Percentiles rank a stretch among this genome's conserved stretches.
Conservation (phyloP, 2,797 vertebrate species). For the Argya squamiceps region DNA sequence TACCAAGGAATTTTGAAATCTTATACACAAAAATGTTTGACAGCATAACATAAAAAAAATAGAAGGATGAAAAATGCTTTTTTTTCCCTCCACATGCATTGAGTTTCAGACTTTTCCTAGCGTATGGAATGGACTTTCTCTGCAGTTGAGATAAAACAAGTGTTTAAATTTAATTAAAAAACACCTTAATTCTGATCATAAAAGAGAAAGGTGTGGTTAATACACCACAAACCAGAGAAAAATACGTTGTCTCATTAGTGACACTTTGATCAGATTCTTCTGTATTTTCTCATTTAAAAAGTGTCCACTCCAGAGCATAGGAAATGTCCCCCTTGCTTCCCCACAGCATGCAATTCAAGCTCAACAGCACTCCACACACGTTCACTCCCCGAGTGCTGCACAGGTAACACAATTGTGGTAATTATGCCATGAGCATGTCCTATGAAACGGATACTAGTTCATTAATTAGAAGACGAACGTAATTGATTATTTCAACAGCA, state of each 20-base stretch:
- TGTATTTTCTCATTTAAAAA: neutral
- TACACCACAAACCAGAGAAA: neutral
- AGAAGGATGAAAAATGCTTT: neutral
- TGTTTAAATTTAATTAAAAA: neutral
- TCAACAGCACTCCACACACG: neutral
- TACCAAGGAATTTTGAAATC: neutral
- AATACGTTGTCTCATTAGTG: neutral
- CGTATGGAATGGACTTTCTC: neutral
- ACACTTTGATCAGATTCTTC: neutral
- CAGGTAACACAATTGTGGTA: neutral
- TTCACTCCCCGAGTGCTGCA: neutral
- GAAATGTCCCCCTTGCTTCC: neutral
- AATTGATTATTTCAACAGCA: slow-evolving; percentile 61
- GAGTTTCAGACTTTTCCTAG: neutral
- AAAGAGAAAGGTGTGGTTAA: neutral
- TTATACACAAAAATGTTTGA: neutral
- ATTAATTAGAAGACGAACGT: slow-evolving; percentile 51
- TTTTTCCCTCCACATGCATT: neutral
- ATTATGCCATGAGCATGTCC: slow-evolving; percentile 11
- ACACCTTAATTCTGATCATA: neutral
- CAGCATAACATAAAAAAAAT: neutral
- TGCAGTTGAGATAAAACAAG: neutral
- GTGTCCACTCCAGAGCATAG: neutral
- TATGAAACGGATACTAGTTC: slow-evolving; percentile 45
- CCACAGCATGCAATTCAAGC: neutral